These are phyloP conservation scores for Reticulitermes speratus DNA, from an alignment of 1,140 invertebrate genomes.

Conservation along the genomic window DNA sequence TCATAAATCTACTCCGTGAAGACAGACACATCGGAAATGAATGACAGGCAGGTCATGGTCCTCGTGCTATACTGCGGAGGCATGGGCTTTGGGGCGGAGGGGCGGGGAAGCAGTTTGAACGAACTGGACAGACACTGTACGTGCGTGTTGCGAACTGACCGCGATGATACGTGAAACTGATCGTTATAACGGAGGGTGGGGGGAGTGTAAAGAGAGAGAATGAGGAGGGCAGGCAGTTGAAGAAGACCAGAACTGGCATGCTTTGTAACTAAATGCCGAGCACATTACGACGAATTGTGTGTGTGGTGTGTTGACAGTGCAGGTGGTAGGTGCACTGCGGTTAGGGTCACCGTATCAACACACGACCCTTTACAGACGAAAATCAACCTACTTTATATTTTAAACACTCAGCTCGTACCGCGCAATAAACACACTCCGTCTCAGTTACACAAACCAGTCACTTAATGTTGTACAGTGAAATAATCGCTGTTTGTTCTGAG, in stretches of 20 bases:
- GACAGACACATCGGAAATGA: not conserved
- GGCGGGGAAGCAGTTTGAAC: not conserved
- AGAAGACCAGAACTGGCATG: not conserved
- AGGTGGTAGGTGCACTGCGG: no score
- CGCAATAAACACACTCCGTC: no score
- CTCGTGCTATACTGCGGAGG: not conserved
- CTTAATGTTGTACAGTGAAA: no score
- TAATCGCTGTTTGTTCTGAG: no score
- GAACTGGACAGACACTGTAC: not conserved
- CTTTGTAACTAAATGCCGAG: not conserved
- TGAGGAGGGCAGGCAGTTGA: not conserved
- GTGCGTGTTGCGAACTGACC: not conserved
- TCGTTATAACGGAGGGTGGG: not conserved
- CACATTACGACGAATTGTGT: not conserved
- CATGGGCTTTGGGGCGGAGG: not conserved
- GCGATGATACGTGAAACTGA: not conserved
- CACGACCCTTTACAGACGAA: no score
- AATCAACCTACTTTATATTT: no score
- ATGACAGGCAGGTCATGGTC: not conserved
- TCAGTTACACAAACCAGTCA: no score
- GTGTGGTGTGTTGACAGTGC: no score
- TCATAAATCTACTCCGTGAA: not conserved
- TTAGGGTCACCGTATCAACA: no score
- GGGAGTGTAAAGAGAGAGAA: conserved; percentile 9
- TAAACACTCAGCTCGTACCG: no score